Evolutionary conservation across 2,797 vertebrate genomes (phyloP).

Genomic region (Garrulus glandarius): DNA sequence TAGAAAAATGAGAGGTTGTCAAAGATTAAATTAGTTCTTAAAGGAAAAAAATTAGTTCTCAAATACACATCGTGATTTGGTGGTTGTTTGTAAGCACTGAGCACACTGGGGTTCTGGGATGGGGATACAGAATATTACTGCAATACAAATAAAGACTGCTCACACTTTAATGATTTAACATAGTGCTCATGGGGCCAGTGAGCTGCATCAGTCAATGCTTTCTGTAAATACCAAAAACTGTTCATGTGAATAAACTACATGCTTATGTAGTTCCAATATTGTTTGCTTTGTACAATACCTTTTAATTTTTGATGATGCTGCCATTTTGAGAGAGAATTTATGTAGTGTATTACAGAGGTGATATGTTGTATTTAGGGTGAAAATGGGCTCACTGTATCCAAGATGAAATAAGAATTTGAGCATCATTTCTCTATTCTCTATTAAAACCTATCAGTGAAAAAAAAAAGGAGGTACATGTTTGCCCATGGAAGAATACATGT

Average conservation of each 20-base stretch:
- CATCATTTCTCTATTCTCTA: background rate
- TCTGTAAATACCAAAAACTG: slow-evolving; percentile 23
- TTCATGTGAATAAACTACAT: background rate
- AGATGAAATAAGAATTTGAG: background rate
- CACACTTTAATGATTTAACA: slow-evolving; percentile 1
- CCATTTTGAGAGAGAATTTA: background rate
- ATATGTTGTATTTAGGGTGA: background rate
- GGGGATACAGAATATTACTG: background rate
- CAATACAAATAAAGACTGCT: slow-evolving; percentile 9
- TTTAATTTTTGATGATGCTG: slow-evolving; percentile 36
- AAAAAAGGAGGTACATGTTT: background rate
- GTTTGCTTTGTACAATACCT: background rate
- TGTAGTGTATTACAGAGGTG: background rate
- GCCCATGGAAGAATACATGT: background rate
- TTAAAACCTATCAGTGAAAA: background rate
- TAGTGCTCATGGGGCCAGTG: background rate
- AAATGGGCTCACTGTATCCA: background rate
- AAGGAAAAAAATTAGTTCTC: background rate
- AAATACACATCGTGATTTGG: background rate
- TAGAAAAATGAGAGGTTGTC: background rate
- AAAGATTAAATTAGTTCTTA: slow-evolving; percentile 2
- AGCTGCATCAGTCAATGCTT: slow-evolving; percentile 22
- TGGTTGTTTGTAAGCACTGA: background rate
- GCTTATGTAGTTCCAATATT: background rate
- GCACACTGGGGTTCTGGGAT: background rate